Evolutionary conservation across 2,797 vertebrate genomes (phyloP).

Genomic region (Phataginus tetradactyla): DNA sequence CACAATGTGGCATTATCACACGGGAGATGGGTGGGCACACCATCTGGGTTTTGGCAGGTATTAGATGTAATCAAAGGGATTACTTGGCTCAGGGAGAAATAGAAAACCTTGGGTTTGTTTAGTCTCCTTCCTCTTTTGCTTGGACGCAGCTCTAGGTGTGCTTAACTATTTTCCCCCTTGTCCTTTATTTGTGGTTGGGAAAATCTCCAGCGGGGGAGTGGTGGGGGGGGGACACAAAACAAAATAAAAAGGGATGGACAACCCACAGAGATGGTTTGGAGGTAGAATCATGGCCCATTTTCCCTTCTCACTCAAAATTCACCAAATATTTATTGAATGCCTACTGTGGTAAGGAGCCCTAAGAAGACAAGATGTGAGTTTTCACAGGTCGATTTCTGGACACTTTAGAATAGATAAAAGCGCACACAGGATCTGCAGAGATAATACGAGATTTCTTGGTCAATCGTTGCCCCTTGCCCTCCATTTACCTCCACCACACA

Average conservation of each 20-base stretch:
- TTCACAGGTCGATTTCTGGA: slow-evolving; percentile 55
- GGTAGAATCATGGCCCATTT: slow-evolving; percentile 1
- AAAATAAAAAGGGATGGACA: slow-evolving; percentile 46
- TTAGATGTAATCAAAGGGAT: slow-evolving; percentile 99
- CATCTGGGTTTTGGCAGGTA: slow-evolving; percentile 96
- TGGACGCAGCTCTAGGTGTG: slow-evolving; percentile 87
- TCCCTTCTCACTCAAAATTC: slow-evolving; percentile 52
- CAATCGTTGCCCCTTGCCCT: background rate
- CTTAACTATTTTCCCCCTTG: slow-evolving; percentile 81
- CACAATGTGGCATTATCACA: slow-evolving; percentile 97
- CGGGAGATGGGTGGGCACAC: slow-evolving; percentile 97
- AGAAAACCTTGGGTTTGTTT: slow-evolving; percentile 90
- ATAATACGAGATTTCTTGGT: slow-evolving; percentile 39
- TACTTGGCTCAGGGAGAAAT: slow-evolving; percentile 94
- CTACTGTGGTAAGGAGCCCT: background rate
- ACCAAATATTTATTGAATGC: slow-evolving; percentile 25
- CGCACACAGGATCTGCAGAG: background rate
- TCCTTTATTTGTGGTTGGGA: slow-evolving; percentile 82
- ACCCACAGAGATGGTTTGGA: background rate
- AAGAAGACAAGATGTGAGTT: slow-evolving; percentile 49
- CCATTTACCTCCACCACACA: background rate
- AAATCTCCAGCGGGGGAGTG: slow-evolving; percentile 54
- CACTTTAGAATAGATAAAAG: slow-evolving; percentile 56
- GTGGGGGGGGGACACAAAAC: slow-evolving; percentile 50
- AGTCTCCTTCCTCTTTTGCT: slow-evolving; percentile 87